Evolutionary conservation across 64 coral and sea anemone species (phyloP).

Genomic region (Platygyra sinensis): DNA sequence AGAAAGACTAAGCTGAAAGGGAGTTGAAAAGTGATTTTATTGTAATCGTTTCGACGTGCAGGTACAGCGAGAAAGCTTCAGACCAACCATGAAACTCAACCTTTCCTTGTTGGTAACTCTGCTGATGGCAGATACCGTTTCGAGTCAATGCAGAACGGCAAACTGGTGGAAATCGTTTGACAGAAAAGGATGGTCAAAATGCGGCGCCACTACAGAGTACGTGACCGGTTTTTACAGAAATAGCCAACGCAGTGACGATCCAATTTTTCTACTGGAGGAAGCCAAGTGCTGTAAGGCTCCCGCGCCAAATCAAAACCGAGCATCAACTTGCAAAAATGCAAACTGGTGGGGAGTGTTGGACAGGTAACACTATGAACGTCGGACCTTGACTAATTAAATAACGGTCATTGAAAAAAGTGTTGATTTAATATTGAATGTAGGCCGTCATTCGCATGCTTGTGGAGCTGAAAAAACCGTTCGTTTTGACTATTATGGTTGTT

Average conservation of each 20-base stretch:
- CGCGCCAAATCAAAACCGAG: neutral
- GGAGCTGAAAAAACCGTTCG: too few species aligned
- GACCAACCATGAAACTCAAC: neutral
- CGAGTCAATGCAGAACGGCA: neutral
- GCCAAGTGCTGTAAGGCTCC: constrained; percentile 24
- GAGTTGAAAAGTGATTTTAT: too few species aligned
- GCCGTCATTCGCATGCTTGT: too few species aligned
- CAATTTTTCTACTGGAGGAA: constrained; percentile 20
- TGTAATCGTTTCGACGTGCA: neutral
- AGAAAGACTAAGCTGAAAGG: too few species aligned
- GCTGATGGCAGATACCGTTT: neutral
- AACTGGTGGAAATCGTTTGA: constrained; percentile 39
- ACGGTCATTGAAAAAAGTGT: too few species aligned
- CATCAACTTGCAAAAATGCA: constrained; percentile 13
- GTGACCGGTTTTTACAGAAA: constrained; percentile 32
- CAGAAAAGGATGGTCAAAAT: constrained; percentile 17
- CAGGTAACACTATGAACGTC: neutral
- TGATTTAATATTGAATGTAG: too few species aligned
- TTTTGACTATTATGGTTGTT: too few species aligned
- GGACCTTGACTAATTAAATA: too few species aligned
- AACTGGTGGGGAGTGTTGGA: neutral
- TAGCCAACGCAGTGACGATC: neutral
- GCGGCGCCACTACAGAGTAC: neutral
- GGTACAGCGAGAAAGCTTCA: neutral
- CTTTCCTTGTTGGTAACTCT: neutral